Base-by-base conservation (phyloP, 2,797 vertebrate species). In the Hapalemur alaotrensis region DNA sequence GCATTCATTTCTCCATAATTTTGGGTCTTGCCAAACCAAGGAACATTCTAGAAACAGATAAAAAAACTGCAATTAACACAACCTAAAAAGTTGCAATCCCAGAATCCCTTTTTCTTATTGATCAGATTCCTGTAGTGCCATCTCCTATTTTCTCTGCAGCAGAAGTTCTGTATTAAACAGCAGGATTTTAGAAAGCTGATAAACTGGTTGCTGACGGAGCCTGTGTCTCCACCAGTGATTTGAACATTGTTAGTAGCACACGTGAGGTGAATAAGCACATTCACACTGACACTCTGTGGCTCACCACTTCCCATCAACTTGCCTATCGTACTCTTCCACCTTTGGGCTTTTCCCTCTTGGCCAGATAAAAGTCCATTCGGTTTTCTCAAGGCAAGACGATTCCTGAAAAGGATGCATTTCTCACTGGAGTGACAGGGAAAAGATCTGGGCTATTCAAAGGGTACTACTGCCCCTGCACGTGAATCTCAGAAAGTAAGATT, bases 101-200 rank as follows among this genome's bases (percentile, higher is more conserved):
- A 65, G 87, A 97, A 88, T 96, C 67, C 78, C 20, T 46, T 95
- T 90, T 90, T 38, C 89, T 87, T 92, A 96, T 96, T 38, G 91
- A 96, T 95, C 20, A 59, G 96, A 91, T 94, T 96, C 90, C 76
- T 70, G 61, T 9, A 18, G 89, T 46, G 48, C 69, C 32, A 20
- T 22, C 79, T 93, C 65, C 72, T 81, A 67, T 89, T 87, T 95
- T 50, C 78, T 93, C 91, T 84, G 81, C 85, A 83, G 90, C 91
- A 22, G 22, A 95, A 59, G 78, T 35, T 75, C 35, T 50, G 5
- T 67, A 89, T 65, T 7, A 69, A 97, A 67, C 57, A 50, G 85
- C 48, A 41, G 94, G 69, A 25, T 85, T 83, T 91, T 43, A 91
- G 91, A 94, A 96, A 91, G 91, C 86, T 80, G 86, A 75, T 54